Conservation (phyloP, 2,113 vertebrate genomes). For the Chamaea fasciata region DNA sequence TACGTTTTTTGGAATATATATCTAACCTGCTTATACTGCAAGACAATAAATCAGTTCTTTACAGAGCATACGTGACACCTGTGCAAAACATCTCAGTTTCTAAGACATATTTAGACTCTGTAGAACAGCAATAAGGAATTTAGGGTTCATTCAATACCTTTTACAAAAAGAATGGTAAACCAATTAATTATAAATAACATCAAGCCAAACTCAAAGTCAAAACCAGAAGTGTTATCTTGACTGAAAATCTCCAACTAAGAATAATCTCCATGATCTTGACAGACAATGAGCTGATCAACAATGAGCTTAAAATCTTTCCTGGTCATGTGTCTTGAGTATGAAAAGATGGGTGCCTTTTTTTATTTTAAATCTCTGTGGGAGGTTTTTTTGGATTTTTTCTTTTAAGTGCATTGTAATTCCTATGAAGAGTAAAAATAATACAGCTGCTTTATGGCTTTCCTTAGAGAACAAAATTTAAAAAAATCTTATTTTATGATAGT, state of each 20-base stretch:
- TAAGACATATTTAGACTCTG: background rate
- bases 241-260: background rate
- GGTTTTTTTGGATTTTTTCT: rapidly evolving
- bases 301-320: background rate
- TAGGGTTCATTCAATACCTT: too few relatives aligned
- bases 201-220: background rate
- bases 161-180: background rate
- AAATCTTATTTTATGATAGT: background rate
- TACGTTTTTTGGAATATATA: background rate
- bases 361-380: background rate
- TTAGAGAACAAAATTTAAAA: background rate
- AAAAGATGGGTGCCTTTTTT: background rate
- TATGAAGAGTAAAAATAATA: background rate
- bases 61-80: background rate
- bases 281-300: background rate
- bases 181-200: background rate
- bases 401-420: background rate
- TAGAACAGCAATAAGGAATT: background rate
- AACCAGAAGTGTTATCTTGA: background rate
- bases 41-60: background rate
- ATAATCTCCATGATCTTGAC: background rate
- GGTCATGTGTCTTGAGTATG: background rate
- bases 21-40: background rate
- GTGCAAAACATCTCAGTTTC: background rate
- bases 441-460: background rate